Percentiles rank a stretch among this genome's conserved stretches.
Conservation (phyloP, 2,113 vertebrate genomes). For the Rhea americana region DNA sequence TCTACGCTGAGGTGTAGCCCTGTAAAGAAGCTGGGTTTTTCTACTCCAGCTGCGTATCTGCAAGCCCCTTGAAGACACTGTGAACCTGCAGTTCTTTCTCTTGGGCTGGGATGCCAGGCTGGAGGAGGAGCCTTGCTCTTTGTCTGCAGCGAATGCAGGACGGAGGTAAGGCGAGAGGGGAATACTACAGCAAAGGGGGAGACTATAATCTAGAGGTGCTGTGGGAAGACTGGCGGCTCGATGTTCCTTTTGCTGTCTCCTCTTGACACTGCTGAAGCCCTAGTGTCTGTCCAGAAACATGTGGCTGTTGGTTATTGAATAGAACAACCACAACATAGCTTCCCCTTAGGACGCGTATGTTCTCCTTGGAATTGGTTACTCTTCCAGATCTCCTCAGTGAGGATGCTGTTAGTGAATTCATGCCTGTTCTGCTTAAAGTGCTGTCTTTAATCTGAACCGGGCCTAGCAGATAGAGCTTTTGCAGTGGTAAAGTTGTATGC, state of each 20-base stretch:
- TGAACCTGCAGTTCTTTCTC: neutral
- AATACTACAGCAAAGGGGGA: neutral
- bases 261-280: neutral
- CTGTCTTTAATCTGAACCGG: neutral
- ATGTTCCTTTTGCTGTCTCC: neutral
- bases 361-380: neutral
- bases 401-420: neutral
- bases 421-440: neutral
- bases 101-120: conserved; percentile 70
- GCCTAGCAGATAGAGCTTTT: neutral
- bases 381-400: neutral
- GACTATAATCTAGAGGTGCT: neutral
- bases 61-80: neutral
- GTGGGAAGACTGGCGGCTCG: neutral
- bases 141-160: conserved; percentile 73
- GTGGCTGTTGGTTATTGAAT: neutral
- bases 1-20: neutral
- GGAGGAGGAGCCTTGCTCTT: conserved; percentile 74
- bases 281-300: neutral
- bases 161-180: conserved; percentile 70
- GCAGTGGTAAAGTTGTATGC: neutral
- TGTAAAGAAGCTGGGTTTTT: conserved; percentile 24
- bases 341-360: neutral
- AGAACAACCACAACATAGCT: neutral
- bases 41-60: conserved; percentile 1